A percentile compares a stretch with the other conserved stretches of the same genome.
phyloP scores from a whole-genome alignment of 2,797 vertebrate species.

The Molossus molossus region DNA sequence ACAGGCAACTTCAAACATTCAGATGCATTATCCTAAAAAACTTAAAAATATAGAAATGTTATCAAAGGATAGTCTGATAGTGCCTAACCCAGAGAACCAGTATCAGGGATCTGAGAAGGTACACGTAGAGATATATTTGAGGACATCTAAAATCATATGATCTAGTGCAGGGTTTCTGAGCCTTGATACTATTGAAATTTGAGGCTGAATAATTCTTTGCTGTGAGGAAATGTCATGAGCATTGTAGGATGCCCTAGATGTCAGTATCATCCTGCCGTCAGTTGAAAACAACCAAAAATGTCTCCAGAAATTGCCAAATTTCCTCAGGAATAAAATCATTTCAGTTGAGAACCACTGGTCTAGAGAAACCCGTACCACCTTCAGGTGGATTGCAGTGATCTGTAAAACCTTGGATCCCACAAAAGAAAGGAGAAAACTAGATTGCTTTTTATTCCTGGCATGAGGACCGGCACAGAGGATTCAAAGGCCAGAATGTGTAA shows the following conservation, averaged over 20 bases:
- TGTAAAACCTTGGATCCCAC: background rate
- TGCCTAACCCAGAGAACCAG: background rate
- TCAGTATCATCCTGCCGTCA: background rate
- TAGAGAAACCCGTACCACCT: background rate
- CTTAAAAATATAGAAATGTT: background rate
- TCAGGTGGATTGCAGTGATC: background rate
- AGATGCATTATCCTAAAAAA: background rate
- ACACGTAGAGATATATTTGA: background rate
- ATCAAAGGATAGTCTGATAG: background rate
- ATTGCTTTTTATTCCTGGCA: conserved; percentile 11
- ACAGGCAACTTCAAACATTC: background rate
- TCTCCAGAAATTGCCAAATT: background rate
- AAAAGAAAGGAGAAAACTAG: background rate
- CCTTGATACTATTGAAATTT: background rate
- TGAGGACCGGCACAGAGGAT: background rate
- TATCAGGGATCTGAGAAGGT: background rate
- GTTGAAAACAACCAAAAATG: conserved; percentile 9
- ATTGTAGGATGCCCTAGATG: background rate
- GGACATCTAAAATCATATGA: background rate
- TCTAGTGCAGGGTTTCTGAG: background rate
- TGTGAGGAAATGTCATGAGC: background rate
- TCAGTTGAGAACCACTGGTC: background rate
- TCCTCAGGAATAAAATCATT: background rate
- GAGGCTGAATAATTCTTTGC: background rate
- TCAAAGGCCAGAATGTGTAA: conserved; percentile 64